These are phyloP conservation scores for Nesometra sesokonis DNA, from an alignment of 35 echinoderm and acorn worm genomes.

Conservation along the genomic window DNA sequence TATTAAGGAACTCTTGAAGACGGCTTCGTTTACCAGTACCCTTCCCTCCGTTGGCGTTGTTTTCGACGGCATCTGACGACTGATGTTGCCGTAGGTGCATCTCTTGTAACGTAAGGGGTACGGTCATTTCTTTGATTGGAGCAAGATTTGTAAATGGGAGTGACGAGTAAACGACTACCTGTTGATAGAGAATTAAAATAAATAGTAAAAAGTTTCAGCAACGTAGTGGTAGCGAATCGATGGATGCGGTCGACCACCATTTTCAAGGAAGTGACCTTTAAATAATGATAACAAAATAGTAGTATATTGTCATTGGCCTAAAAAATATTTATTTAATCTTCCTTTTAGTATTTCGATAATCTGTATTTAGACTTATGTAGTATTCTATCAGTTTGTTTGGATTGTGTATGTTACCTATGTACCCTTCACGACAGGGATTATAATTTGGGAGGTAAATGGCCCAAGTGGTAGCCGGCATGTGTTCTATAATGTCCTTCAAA, in stretches of 20 bases:
- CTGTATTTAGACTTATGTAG: too few relatives aligned
- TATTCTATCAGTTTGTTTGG: too few relatives aligned
- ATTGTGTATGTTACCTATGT: too few relatives aligned
- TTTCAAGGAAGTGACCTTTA: background rate
- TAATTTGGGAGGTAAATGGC: too few relatives aligned
- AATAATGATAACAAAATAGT: background rate
- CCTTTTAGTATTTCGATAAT: too few relatives aligned
- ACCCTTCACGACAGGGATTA: too few relatives aligned
- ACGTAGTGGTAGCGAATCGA: too few relatives aligned
- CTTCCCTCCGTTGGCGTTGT: conserved; percentile 10
- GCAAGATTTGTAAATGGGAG: conserved; percentile 86
- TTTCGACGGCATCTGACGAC: conserved; percentile 44
- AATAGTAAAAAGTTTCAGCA: background rate
- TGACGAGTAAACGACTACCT: conserved; percentile 89
- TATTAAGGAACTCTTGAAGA: conserved; percentile 67
- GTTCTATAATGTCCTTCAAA: too few relatives aligned
- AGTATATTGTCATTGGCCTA: too few relatives aligned
- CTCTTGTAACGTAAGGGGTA: conserved; percentile 64
- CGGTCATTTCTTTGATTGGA: conserved; percentile 66
- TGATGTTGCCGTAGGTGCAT: conserved; percentile 74
- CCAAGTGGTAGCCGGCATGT: too few relatives aligned
- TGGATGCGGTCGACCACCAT: too few relatives aligned
- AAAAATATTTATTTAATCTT: too few relatives aligned
- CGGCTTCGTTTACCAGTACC: conserved; percentile 48
- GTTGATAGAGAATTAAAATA: background rate